Base-by-base conservation (phyloP, 2,113 vertebrate genomes). In the Macrotus californicus region DNA sequence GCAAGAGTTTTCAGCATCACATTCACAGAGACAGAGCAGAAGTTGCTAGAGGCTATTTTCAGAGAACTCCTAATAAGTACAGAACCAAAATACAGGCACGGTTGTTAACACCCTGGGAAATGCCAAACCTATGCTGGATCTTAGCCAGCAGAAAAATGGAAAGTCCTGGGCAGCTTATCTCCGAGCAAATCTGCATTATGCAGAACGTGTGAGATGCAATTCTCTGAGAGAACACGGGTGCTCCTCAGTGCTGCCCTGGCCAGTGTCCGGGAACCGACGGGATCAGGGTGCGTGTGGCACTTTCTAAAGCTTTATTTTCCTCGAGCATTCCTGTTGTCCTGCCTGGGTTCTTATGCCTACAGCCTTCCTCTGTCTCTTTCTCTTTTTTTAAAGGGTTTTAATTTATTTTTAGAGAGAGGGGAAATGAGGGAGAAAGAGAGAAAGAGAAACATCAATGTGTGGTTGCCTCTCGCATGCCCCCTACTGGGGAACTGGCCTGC, bases 1-100 rank as follows among this genome's bases (percentile, higher is more conserved):
- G 91, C 79, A 61, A 69, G 88, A 18, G 36, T 91, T 92, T 86
- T 69, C 95, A 70, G 90, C 72, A 6, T 87, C 61, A 54, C 83
- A 73, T 79, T 92, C 48, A 18, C 67, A 77, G 79, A 75, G 91
- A 95, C 81, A 75, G 94, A 90, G 96, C 81, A 80, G 96, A 97
- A 94, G 87, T 81, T 79, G 91, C 96, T 87, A 19, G 94, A 80
- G 95, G 96, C 97, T 93, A 88, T 96, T 97, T 96, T 96, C 86
- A 95, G 96, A 97, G 94, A 94, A 87, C 46, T 81, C 81, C 91
- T 89, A 94, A 94, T 95, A 94, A 95, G 96, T 75, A 88, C 92
- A 87, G 96, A 93, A 95, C 82, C 91, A 85, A 94, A 96, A 94
- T 85, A 94, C 92, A 96, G 94, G 95, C 94, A 29, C 50, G 94